Base-by-base conservation (phyloP, 1,140 invertebrate species). In the Drosophila arizonae region DNA sequence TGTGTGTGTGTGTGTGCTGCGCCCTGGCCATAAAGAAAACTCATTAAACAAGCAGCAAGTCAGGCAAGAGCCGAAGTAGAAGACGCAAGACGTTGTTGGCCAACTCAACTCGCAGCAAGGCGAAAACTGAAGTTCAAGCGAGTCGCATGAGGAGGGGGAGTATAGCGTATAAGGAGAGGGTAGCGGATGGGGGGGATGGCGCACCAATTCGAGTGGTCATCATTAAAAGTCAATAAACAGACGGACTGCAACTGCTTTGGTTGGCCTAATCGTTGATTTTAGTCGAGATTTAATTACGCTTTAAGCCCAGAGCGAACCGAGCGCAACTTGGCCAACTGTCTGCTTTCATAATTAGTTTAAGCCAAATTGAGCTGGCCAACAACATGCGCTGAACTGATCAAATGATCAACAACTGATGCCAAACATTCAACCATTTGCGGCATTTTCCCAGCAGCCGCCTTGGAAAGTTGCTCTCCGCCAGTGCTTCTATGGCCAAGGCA, bases 191-290 rank as follows among this genome's bases (percentile, higher is more conserved):
- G 13, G 1, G 4, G 9, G 3, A 39, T 33, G 51, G 65, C 60
- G 69, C 74, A 77, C 79, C 81, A 81, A 81, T 81, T 81, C 76
- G 79, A 71, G 45, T 62, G 66, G 56, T 75, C 78, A 86, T 86
- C 81, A 86, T 82, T 88, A 88, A 87, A 87, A 87, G 77, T 86
- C 82, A 81, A 86, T 81, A 86, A 86, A 86, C 58, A 63, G 67
- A 78, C 58, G 54, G 67, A 65, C 55, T 71, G 68, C 60, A 62
- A 60, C 60, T 62, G 51, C 54, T 71, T 39, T 11, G 36, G 9
- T 4, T 54, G 55, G 61, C 54, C 67, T 74, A 74, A 74, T 74
- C 68, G 61, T 71, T 52, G 68, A 65, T 60, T 50, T 60, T 69
- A 0, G 45, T 55, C 3, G 21, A 73, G 66, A 69, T 69, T 73